Conservation (phyloP, 2,797 vertebrate species). For the Lepus townsendii region DNA sequence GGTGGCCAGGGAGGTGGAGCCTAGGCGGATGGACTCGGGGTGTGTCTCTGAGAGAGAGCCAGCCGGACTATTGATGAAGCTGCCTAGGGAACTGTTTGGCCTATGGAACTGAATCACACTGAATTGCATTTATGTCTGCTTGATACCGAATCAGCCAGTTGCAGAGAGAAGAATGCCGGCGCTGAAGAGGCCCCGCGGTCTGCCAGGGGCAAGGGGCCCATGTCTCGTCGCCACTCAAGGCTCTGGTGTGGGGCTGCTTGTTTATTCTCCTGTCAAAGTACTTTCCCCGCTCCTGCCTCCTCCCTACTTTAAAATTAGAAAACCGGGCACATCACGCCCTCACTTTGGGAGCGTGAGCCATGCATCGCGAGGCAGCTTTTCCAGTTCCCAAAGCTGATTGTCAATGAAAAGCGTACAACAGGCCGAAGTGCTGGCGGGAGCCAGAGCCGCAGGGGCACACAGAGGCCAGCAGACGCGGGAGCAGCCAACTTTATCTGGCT, state of each 20-base stretch:
- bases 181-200: neutral
- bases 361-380: conserved; percentile 79
- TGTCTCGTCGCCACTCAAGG: neutral
- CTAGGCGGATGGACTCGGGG: neutral
- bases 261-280: neutral
- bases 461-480: conserved; percentile 83
- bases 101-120: neutral
- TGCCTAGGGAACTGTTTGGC: neutral
- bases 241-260: neutral
- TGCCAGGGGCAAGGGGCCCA: neutral
- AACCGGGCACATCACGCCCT: conserved; percentile 59
- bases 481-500: conserved; percentile 86
- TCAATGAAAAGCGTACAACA: conserved; percentile 86
- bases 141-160: neutral
- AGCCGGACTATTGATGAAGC: neutral
- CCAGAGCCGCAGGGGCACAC: conserved; percentile 74
- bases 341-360: conserved; percentile 79
- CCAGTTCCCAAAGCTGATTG: conserved; percentile 84
- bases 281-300: neutral
- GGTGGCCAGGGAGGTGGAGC: neutral
- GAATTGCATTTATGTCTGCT: neutral
- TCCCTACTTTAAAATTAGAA: neutral
- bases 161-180: neutral
- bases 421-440: conserved; percentile 86
- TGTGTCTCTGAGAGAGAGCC: neutral